Base-by-base conservation (phyloP, 92 coral and sea anemone genomes). In the Actinernus sp. region DNA sequence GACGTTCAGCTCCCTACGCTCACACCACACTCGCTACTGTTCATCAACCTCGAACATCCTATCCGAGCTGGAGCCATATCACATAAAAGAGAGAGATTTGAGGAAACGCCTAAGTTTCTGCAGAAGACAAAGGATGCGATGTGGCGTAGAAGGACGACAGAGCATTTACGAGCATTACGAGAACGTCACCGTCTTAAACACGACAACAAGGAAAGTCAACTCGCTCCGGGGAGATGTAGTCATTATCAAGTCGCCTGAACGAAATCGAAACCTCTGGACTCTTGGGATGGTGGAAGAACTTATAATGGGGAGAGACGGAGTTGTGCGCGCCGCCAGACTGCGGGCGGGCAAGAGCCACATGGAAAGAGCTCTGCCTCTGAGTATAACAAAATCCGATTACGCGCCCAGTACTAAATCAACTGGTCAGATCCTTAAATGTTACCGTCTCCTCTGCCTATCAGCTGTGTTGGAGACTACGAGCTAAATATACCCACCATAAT, bases 1-100 rank as follows among this genome's bases (percentile, higher is more conserved):
- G 72, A 73, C 71, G 60, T 28, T 27, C 72, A 73, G 48, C 61
- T 73, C 2, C 80, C 58, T n/a, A 73, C 80, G 47, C 36, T 73
- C 23, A 73, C 78, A 19, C 68, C 78, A 44, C 20, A 71, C 36
- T 63, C 58, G 36, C 4, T 63, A 40, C 55, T 63, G 9, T 63
- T 63, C 52, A 36, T 63, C 0, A 63, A 63, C 16, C n/a, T n/a
- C 74, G 61, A 33, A 53, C 39, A 29, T 47, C 17, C 58, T 46
- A 24, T 58, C 58, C 3, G 58, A 64, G 8, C 57, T 64, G 0
- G 43, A 64, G 13, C 27, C 54, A 13, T 26, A 40, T 2, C 58
- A 64, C 58, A 13, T 47, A 24, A 9, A 63, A 18, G 72, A 28
- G 21, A 5, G 57, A 14, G 16, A 63, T 33, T 32, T 63, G 4